These are phyloP conservation scores for Trachelipus rathkii DNA, from an alignment of 1,140 invertebrate species.

Conservation along the genomic window DNA sequence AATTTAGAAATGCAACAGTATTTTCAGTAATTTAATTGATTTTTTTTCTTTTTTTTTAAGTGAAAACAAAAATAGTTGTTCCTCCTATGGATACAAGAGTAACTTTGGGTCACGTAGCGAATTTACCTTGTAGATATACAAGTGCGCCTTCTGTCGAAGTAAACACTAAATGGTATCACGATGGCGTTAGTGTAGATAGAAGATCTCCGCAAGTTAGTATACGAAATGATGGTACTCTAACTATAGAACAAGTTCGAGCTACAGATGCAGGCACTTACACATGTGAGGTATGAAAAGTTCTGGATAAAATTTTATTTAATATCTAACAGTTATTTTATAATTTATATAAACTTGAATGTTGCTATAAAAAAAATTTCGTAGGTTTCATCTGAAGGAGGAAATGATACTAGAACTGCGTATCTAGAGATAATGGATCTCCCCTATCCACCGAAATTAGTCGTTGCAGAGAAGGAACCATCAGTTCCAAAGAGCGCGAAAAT, in stretches of 20 bases:
- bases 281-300: constrained; percentile 45
- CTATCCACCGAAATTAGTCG: constrained; percentile 80
- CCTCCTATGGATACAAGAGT: constrained; percentile 85
- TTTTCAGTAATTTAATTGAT: background rate
- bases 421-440: constrained; percentile 90
- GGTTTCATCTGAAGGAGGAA: constrained; percentile 80
- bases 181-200: constrained; percentile 53
- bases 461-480: constrained; percentile 60
- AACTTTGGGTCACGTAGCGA: constrained; percentile 81
- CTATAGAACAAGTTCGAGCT: constrained; percentile 53
- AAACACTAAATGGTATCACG: constrained; percentile 85
- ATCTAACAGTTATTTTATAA: background rate
- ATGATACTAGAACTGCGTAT: constrained; percentile 78
- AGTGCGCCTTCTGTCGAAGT: constrained; percentile 86
- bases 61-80: constrained; percentile 84
- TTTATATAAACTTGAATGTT: background rate
- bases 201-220: constrained; percentile 48
- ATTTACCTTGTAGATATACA: constrained; percentile 87
- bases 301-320: background rate
- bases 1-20: too few species aligned
- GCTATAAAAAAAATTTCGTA: constrained; percentile 50
- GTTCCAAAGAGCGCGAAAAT: constrained; percentile 67
- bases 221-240: constrained; percentile 52
- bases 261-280: constrained; percentile 55
- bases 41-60: constrained; percentile 54